These are phyloP conservation scores for Tinea pellionella DNA, from an alignment of 2,888 invertebrate genomes.

Conservation along the genomic window DNA sequence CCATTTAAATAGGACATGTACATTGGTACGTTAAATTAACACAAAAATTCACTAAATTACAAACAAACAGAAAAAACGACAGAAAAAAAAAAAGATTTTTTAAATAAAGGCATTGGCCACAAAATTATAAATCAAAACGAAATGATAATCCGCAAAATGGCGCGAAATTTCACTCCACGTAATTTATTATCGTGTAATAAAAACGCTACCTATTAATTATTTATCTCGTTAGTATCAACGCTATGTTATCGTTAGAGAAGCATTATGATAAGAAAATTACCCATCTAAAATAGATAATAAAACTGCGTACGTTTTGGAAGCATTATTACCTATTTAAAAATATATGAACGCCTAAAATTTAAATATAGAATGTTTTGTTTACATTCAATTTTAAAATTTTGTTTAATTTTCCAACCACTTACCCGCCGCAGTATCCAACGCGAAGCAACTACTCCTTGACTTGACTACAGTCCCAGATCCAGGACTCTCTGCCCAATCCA, in stretches of 20 bases:
- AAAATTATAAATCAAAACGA: neutral
- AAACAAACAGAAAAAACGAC: too few species aligned
- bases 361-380: neutral
- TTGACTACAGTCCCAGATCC: conserved; percentile 55
- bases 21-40: too few species aligned
- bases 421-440: conserved; percentile 54
- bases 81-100: too few species aligned
- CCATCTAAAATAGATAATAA: neutral
- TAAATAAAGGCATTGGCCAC: neutral
- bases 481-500: conserved; percentile 64
- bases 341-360: neutral
- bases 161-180: neutral
- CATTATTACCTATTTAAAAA: neutral
- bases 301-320: neutral
- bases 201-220: neutral
- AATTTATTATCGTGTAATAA: neutral
- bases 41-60: too few species aligned
- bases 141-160: neutral
- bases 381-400: neutral
- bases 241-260: neutral
- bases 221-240: neutral
- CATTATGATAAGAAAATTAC: neutral
- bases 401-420: conserved; percentile 23
- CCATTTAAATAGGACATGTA: neutral
- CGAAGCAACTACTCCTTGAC: conserved; percentile 63